These are phyloP conservation scores for Hemitrygon akajei DNA, from an alignment of 2,797 vertebrate species.

Conservation along the genomic window DNA sequence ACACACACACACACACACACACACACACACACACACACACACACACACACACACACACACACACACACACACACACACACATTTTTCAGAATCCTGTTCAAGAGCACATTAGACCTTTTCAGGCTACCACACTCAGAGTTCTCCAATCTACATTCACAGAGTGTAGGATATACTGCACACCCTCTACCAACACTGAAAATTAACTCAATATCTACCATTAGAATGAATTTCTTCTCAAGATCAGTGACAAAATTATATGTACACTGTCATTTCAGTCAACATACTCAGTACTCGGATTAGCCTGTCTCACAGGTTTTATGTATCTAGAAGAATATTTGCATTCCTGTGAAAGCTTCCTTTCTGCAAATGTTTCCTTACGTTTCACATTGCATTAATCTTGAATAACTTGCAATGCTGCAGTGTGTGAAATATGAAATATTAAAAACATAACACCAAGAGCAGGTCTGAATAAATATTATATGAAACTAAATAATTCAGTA, in stretches of 20 bases:
- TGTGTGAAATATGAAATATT: constrained; percentile 31
- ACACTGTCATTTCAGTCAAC: background rate
- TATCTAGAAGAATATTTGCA: background rate
- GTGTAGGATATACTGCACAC: background rate
- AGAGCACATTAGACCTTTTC: background rate
- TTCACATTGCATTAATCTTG: constrained; percentile 28
- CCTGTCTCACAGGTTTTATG: background rate
- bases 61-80: background rate
- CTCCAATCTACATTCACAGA: background rate
- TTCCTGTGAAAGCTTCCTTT: background rate
- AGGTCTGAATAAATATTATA: constrained; percentile 2
- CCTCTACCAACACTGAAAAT: background rate
- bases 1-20: background rate
- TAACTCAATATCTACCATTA: background rate
- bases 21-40: background rate
- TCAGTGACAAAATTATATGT: background rate
- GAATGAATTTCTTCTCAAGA: background rate
- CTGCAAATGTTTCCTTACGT: constrained; percentile 23
- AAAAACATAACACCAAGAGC: constrained; percentile 11
- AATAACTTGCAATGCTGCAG: background rate
- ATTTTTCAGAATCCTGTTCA: background rate
- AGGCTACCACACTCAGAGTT: background rate
- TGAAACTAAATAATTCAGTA: constrained; percentile 28
- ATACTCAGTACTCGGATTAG: background rate
- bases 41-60: background rate